Evolutionary conservation across 92 coral and sea anemone species (phyloP).

Genomic region (Muricea muricata): DNA sequence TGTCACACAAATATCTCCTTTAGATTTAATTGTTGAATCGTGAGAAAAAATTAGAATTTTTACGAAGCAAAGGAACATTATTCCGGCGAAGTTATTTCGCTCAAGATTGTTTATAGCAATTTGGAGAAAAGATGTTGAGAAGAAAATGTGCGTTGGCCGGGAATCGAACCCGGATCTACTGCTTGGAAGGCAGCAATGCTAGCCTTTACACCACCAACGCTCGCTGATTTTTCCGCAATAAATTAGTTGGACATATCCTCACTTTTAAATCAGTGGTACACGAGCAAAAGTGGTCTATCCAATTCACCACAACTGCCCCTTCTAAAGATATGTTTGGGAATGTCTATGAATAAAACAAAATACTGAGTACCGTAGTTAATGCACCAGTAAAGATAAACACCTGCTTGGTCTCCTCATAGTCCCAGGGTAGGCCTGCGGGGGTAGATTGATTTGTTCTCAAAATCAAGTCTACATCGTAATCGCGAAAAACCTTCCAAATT

Average conservation of each 20-base stretch:
- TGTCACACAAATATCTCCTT: neutral
- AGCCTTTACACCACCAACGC: slow-evolving; percentile 99
- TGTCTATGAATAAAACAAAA: slow-evolving; percentile 56
- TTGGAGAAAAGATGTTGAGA: neutral
- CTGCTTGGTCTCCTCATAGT: too few species aligned
- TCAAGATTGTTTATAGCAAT: neutral
- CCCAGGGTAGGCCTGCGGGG: too few species aligned
- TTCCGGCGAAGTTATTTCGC: neutral
- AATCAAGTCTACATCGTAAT: neutral
- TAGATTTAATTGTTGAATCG: neutral
- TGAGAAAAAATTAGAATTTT: neutral
- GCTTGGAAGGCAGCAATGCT: slow-evolving; percentile 99
- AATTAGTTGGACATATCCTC: too few species aligned
- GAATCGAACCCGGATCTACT: slow-evolving; percentile 99
- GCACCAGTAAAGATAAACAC: too few species aligned
- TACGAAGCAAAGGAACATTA: neutral
- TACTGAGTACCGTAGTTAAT: too few species aligned
- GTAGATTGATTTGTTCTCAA: too few species aligned
- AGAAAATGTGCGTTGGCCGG: slow-evolving; percentile 93
- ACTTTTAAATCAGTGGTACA: too few species aligned
- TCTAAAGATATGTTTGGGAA: slow-evolving; percentile 77
- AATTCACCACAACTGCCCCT: too few species aligned
- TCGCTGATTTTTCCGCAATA: neutral
- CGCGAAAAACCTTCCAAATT: neutral
- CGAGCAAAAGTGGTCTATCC: too few species aligned